These are phyloP conservation scores for Crossoptilon crossoptilon DNA, from an alignment of 2,797 vertebrate genomes.

Conservation along the genomic window DNA sequence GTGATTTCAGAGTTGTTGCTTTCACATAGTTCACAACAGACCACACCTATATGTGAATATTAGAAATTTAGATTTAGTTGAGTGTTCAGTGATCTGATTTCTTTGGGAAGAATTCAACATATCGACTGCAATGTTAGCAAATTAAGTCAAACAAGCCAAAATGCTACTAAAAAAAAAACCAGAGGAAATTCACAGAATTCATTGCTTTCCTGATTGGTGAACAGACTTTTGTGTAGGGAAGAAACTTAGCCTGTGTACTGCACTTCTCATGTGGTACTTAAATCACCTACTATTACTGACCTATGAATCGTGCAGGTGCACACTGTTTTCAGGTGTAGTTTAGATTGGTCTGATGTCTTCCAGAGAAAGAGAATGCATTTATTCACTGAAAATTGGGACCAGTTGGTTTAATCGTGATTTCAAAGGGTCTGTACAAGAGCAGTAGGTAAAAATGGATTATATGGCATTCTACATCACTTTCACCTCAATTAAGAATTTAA, in stretches of 20 bases:
- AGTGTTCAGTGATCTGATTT: neutral
- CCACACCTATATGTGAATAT: fast-evolving
- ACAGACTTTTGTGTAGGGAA: neutral
- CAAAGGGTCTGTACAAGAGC: neutral
- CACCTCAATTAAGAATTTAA: neutral
- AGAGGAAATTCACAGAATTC: neutral
- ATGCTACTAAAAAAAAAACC: neutral
- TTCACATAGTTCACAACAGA: neutral
- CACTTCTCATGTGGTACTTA: neutral
- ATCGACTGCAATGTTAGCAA: neutral
- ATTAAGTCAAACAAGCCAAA: neutral
- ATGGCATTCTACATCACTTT: neutral
- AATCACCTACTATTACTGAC: neutral
- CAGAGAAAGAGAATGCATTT: constrained; percentile 16
- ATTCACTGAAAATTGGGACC: constrained; percentile 11
- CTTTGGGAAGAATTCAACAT: neutral
- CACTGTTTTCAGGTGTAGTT: constrained; percentile 20
- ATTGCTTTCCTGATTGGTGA: neutral
- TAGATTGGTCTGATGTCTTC: constrained; percentile 14
- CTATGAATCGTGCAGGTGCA: neutral
- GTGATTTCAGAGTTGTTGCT: neutral
- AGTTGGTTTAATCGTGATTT: constrained; percentile 12
- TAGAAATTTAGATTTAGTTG: neutral
- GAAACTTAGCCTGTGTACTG: neutral
- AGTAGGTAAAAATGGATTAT: neutral